A percentile compares a stretch with the other conserved stretches of the same genome.
Evolutionary conservation across 2,113 vertebrate genomes (phyloP).

Genomic region (Sula dactylatra): DNA sequence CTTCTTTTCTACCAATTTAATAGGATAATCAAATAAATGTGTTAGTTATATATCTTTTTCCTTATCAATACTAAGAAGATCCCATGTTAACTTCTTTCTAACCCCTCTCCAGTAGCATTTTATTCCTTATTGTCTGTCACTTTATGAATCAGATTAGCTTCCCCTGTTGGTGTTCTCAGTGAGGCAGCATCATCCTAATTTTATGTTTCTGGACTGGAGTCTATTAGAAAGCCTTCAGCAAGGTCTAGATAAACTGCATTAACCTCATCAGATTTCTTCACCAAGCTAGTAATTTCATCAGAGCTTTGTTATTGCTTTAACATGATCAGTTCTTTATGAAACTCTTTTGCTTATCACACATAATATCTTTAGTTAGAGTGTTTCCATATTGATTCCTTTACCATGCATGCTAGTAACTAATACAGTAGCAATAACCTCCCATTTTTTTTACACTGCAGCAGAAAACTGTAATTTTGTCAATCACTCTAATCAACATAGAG

Average conservation of each 20-base stretch:
- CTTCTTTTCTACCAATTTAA: neutral
- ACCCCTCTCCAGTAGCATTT: neutral
- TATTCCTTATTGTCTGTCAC: neutral
- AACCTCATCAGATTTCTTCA: neutral
- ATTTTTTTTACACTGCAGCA: neutral
- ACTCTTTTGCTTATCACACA: neutral
- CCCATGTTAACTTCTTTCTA: neutral
- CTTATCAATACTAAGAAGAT: neutral
- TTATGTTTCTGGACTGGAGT: neutral
- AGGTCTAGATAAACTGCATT: neutral
- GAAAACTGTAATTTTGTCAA: neutral
- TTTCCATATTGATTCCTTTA: neutral
- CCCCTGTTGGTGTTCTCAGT: neutral
- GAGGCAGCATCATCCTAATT: neutral
- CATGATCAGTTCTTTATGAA: neutral
- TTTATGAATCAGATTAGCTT: neutral
- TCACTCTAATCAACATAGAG: neutral
- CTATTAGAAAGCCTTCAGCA: neutral
- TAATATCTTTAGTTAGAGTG: neutral
- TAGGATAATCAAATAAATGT: neutral
- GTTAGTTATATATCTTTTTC: neutral
- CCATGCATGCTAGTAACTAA: neutral
- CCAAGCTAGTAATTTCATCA: neutral
- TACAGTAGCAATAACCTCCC: neutral
- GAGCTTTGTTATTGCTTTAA: neutral